Percentiles rank a stretch among this genome's conserved stretches.
Evolutionary conservation across 2,113 vertebrate species (phyloP).

Genomic region (Ramphastos sulfuratus): DNA sequence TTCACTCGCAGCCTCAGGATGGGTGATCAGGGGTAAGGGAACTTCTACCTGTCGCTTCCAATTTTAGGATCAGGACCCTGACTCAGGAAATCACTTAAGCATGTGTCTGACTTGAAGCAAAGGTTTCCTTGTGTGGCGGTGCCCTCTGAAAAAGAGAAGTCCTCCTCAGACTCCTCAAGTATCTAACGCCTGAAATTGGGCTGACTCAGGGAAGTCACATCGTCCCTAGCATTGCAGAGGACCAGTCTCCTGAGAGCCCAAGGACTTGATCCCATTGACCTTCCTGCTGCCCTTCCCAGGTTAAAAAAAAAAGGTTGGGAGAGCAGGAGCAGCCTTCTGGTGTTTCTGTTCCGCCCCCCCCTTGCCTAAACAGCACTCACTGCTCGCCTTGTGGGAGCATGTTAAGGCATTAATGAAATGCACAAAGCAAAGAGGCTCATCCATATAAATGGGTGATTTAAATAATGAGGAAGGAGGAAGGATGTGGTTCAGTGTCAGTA

Average conservation of each 20-base stretch:
- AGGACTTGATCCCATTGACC: background rate
- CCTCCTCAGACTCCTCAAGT: background rate
- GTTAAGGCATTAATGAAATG: slow-evolving; percentile 91
- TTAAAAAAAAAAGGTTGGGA: background rate
- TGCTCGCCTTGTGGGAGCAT: slow-evolving; percentile 82
- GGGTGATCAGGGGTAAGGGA: fast-evolving
- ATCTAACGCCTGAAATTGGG: background rate
- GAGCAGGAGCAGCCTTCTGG: background rate
- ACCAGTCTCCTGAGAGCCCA: background rate
- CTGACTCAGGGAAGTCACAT: background rate
- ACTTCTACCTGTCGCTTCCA: background rate
- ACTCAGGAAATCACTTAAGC: background rate
- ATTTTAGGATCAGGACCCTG: background rate
- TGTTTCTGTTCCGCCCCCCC: slow-evolving; percentile 72
- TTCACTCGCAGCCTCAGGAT: background rate
- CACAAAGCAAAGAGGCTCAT: slow-evolving; percentile 80
- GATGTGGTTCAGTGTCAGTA: slow-evolving; percentile 91
- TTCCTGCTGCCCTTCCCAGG: background rate
- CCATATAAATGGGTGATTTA: slow-evolving; percentile 93
- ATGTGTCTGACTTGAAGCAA: background rate
- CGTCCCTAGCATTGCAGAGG: fast-evolving
- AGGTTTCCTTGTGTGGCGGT: background rate
- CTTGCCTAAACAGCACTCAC: slow-evolving; percentile 63
- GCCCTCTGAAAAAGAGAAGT: background rate
- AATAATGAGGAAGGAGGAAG: slow-evolving; percentile 92